Conservation (phyloP, 2,113 vertebrate species). For the Rhinogobius similis region DNA sequence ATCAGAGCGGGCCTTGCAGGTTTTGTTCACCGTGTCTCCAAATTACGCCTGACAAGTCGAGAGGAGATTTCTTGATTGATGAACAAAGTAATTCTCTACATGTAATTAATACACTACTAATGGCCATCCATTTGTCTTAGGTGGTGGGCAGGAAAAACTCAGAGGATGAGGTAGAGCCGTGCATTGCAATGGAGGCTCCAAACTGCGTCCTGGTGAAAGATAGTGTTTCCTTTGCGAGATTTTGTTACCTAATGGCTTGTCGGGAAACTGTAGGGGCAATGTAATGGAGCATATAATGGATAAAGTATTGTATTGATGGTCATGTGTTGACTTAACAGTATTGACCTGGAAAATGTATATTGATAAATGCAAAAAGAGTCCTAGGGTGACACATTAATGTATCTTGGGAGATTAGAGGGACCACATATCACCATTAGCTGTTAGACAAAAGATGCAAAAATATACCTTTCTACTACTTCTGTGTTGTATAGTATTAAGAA, state of each 20-base stretch:
- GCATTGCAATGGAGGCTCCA: conserved; percentile 40
- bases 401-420: conserved; percentile 24
- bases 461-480: not conserved
- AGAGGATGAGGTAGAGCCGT: conserved; percentile 44
- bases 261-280: conserved; percentile 61
- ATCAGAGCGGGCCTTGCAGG: conserved; percentile 51
- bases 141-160: conserved; percentile 35
- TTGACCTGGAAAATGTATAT: conserved; percentile 56
- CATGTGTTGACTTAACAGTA: conserved; percentile 69
- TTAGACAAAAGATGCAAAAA: not conserved
- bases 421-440: not conserved
- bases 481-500: not conserved
- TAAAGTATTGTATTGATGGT: conserved; percentile 66
- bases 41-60: conserved; percentile 76
- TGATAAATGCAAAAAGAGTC: conserved; percentile 52
- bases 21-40: conserved; percentile 66
- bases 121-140: conserved; percentile 70
- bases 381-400: conserved; percentile 34
- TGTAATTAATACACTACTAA: conserved; percentile 83
- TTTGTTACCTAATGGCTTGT: conserved; percentile 72
- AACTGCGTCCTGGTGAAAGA: conserved; percentile 53
- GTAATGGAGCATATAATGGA: conserved; percentile 74
- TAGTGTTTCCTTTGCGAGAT: conserved; percentile 60
- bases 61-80: conserved; percentile 76
- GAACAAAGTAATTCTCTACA: conserved; percentile 75